A percentile compares a stretch with the other conserved stretches of the same genome.
Conservation (phyloP, 2,113 vertebrate species). For the Syngnathus typhle region DNA sequence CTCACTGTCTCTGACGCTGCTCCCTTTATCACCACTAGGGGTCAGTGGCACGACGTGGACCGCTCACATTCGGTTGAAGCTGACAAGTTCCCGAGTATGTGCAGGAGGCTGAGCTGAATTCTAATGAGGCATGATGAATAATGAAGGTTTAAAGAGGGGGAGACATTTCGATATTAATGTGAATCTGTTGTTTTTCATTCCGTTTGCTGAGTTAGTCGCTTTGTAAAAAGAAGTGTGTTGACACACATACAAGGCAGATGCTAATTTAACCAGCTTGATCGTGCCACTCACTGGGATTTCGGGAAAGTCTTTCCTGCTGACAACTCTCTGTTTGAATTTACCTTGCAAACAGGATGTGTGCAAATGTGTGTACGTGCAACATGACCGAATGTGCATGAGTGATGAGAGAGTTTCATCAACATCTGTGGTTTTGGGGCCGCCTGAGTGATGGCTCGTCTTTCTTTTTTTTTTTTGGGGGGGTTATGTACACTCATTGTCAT, state of each 20-base stretch:
- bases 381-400: neutral
- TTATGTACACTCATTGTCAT: slow-evolving; percentile 5
- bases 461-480: neutral
- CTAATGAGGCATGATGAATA: slow-evolving; percentile 57
- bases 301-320: slow-evolving; percentile 32
- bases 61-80: slow-evolving; percentile 10
- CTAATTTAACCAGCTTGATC: slow-evolving; percentile 40
- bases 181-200: slow-evolving; percentile 62
- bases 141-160: slow-evolving; percentile 43
- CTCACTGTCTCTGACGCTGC: neutral
- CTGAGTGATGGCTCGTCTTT: neutral
- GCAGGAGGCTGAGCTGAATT: slow-evolving; percentile 40
- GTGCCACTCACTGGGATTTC: slow-evolving; percentile 56
- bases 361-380: slow-evolving; percentile 2
- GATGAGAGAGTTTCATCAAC: neutral
- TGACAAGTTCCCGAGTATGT: slow-evolving; percentile 35
- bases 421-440: neutral
- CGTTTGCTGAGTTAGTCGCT: slow-evolving; percentile 42
- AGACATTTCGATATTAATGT: slow-evolving; percentile 54
- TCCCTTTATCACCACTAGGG: slow-evolving; percentile 45
- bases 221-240: slow-evolving; percentile 53
- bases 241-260: slow-evolving; percentile 33
- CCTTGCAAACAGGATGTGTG: slow-evolving; percentile 28
- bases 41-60: slow-evolving; percentile 52
- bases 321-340: slow-evolving; percentile 48